Percentiles rank a stretch among this genome's conserved stretches.
These are phyloP conservation scores for Lepisosteus osseus DNA, from an alignment of 2,113 vertebrate species.

Conservation along the genomic window DNA sequence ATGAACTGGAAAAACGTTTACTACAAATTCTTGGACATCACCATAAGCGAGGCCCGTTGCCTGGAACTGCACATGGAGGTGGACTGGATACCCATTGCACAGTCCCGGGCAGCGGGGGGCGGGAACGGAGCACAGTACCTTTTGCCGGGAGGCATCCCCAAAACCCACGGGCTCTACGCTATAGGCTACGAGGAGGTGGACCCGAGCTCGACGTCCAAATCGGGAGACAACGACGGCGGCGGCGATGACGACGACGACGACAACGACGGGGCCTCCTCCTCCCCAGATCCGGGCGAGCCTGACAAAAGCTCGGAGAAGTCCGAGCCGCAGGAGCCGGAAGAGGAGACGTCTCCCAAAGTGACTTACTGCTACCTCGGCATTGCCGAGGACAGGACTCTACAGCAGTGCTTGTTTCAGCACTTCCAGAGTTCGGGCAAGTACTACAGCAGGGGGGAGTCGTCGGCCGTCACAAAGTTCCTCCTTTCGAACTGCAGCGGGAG, in stretches of 20 bases:
- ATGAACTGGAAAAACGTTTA: conserved; percentile 99
- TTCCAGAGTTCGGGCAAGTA: conserved; percentile 89
- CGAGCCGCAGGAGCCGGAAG: conserved; percentile 47
- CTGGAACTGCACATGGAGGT: conserved; percentile 95
- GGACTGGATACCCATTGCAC: conserved; percentile 89
- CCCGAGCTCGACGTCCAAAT: conserved; percentile 43
- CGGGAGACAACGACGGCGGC: conserved; percentile 51
- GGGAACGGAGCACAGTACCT: conserved; percentile 84
- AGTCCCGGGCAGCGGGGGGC: conserved; percentile 75
- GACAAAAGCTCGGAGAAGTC: conserved; percentile 54
- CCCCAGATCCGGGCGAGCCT: conserved; percentile 32
- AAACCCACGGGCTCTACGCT: conserved; percentile 87
- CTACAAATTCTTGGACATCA: conserved; percentile 96
- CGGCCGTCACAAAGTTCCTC: conserved; percentile 83
- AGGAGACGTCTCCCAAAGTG: conserved; percentile 65
- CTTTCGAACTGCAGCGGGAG: conserved; percentile 82
- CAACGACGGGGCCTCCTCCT: conserved; percentile 31
- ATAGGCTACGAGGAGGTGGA: conserved; percentile 80
- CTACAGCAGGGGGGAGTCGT: conserved; percentile 74
- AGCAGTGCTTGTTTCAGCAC: conserved; percentile 90
- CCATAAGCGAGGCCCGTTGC: conserved; percentile 92
- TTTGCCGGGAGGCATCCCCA: conserved; percentile 89
- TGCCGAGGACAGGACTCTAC: conserved; percentile 89
- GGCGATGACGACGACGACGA: conserved; percentile 36
- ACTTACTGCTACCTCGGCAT: conserved; percentile 93